Conservation (phyloP, 2,113 vertebrate genomes). For the Phyllopteryx taeniolatus region DNA sequence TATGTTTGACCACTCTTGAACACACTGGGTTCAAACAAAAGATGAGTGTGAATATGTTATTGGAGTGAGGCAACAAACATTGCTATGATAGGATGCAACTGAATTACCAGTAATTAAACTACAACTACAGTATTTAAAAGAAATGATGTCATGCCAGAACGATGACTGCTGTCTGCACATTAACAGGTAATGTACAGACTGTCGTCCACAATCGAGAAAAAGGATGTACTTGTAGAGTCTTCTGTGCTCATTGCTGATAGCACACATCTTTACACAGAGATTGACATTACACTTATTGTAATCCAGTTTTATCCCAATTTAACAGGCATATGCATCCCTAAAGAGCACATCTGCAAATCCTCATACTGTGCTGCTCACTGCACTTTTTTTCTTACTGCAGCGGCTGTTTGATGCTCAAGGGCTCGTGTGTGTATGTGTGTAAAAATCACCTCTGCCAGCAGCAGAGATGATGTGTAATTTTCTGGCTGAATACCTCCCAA, state of each 20-base stretch:
- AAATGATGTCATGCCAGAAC: conserved; percentile 23
- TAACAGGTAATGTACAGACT: conserved; percentile 19
- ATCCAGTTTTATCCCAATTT: conserved; percentile 52
- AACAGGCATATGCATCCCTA: conserved; percentile 36
- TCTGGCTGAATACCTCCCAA: conserved; percentile 90
- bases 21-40: too few species aligned
- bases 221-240: conserved; percentile 25
- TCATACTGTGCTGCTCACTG: conserved; percentile 27
- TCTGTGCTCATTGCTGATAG: conserved; percentile 25
- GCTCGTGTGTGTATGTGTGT: conserved; percentile 28
- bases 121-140: background rate
- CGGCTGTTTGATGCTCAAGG: conserved; percentile 52
- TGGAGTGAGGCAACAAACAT: background rate
- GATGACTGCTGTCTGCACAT: conserved; percentile 30
- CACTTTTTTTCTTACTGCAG: conserved; percentile 34
- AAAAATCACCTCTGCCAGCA: conserved; percentile 72
- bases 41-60: too few species aligned
- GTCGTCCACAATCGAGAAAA: conserved; percentile 32
- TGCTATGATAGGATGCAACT: background rate
- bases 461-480: conserved; percentile 88
- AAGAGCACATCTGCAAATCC: conserved; percentile 55
- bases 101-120: background rate
- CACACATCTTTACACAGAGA: conserved; percentile 16
- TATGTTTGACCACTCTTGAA: too few species aligned
- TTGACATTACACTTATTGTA: conserved; percentile 44